Evolutionary conservation across 2,113 vertebrate genomes (phyloP).

Genomic region (Redunca redunca): DNA sequence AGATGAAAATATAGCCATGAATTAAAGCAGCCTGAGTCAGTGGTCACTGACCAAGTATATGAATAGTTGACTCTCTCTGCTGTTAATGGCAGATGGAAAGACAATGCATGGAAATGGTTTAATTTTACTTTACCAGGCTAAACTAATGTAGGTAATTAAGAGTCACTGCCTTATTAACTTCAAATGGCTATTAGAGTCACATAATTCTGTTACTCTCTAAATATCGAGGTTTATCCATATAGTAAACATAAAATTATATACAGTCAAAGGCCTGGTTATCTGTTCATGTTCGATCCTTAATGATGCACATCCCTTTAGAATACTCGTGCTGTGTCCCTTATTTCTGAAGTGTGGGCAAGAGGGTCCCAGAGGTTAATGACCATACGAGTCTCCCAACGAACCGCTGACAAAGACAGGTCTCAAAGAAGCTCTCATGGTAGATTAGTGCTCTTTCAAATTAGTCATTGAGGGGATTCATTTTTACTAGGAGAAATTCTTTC

Average conservation of each 20-base stretch:
- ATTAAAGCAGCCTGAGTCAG: background rate
- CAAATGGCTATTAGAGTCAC: constrained; percentile 20
- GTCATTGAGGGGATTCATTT: background rate
- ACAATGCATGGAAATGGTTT: background rate
- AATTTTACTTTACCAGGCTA: constrained; percentile 35
- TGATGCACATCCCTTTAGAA: background rate
- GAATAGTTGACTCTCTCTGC: background rate
- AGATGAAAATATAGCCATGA: background rate
- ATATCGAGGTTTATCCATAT: constrained; percentile 32
- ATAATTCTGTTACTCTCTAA: constrained; percentile 44
- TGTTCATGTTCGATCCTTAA: background rate
- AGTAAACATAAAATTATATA: background rate
- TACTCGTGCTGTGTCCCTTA: background rate
- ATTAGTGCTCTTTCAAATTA: background rate
- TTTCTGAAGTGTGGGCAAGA: background rate
- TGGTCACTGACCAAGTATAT: background rate
- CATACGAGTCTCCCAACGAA: background rate
- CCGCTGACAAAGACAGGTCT: background rate
- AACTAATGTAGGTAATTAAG: constrained; percentile 56
- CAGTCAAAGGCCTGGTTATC: background rate
- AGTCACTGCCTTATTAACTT: constrained; percentile 62
- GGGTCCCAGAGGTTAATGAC: background rate
- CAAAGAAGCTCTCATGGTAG: background rate
- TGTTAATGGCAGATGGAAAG: constrained; percentile 6
- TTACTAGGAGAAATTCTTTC: background rate